Conservation (phyloP, 2,113 vertebrate genomes). For the Ailuropoda melanoleuca region DNA sequence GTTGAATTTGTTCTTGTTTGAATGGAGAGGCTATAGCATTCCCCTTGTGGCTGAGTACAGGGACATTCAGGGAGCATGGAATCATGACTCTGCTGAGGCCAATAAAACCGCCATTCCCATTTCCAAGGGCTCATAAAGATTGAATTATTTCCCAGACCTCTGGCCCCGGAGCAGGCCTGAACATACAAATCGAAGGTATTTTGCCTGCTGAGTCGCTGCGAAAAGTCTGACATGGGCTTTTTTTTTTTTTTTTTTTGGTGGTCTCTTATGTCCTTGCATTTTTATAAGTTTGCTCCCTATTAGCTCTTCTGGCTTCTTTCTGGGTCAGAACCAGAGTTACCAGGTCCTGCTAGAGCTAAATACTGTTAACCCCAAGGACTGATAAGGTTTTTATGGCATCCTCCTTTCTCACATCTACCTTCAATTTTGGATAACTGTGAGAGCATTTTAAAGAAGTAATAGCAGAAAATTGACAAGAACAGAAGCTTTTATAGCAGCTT, state of each 20-base stretch:
- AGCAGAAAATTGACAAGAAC: neutral
- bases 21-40: slow-evolving; percentile 49
- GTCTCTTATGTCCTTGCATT: neutral
- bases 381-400: neutral
- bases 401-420: neutral
- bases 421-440: slow-evolving; percentile 47
- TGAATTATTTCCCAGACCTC: slow-evolving; percentile 70
- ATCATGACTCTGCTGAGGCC: slow-evolving; percentile 67
- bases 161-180: slow-evolving; percentile 42
- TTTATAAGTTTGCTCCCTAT: neutral
- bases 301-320: neutral
- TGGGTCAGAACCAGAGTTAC: neutral
- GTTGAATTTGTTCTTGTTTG: slow-evolving; percentile 52
- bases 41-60: slow-evolving; percentile 40
- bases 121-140: slow-evolving; percentile 66
- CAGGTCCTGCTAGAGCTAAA: neutral
- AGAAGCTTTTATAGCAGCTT: neutral
- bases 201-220: slow-evolving; percentile 47
- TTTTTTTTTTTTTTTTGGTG: neutral
- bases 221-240: neutral
- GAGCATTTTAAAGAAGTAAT: slow-evolving; percentile 40
- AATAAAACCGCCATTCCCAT: slow-evolving; percentile 55
- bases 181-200: slow-evolving; percentile 51
- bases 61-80: slow-evolving; percentile 43
- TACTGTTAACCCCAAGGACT: slow-evolving; percentile 4